Conservation (phyloP, 2,113 vertebrate species). For the Jaculus jaculus region DNA sequence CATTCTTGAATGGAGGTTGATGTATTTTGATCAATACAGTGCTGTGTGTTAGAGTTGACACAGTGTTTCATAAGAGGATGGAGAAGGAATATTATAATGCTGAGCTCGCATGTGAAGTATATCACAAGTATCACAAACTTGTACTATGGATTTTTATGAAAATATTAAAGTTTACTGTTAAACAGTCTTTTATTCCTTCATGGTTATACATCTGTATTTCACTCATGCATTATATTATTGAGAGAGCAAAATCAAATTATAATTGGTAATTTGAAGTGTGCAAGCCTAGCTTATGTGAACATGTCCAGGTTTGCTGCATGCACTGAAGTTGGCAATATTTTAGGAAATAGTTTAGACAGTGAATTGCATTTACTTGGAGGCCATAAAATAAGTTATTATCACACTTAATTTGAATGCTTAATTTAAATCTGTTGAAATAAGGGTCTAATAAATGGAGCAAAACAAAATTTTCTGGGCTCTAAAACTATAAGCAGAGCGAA, state of each 20-base stretch:
- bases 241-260: constrained; percentile 11
- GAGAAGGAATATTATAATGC: constrained; percentile 11
- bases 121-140: constrained; percentile 4
- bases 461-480: neutral
- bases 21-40: constrained; percentile 58
- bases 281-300: neutral
- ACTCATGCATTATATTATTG: neutral
- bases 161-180: constrained; percentile 28
- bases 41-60: constrained; percentile 39
- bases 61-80: constrained; percentile 18
- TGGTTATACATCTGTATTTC: neutral
- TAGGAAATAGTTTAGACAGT: constrained; percentile 20
- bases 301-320: neutral
- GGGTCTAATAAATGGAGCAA: neutral
- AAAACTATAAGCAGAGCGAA: neutral
- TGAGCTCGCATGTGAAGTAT: constrained; percentile 5
- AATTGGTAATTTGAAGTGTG: neutral
- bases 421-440: constrained; percentile 32
- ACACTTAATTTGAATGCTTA: neutral
- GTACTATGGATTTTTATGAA: neutral
- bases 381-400: neutral
- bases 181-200: neutral
- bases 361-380: neutral
- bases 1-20: constrained; percentile 40
- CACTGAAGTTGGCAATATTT: neutral